Percentiles rank a stretch among this genome's conserved stretches.
phyloP scores from a whole-genome alignment of 2,113 vertebrate species.

The Tachysurus vachellii region DNA sequence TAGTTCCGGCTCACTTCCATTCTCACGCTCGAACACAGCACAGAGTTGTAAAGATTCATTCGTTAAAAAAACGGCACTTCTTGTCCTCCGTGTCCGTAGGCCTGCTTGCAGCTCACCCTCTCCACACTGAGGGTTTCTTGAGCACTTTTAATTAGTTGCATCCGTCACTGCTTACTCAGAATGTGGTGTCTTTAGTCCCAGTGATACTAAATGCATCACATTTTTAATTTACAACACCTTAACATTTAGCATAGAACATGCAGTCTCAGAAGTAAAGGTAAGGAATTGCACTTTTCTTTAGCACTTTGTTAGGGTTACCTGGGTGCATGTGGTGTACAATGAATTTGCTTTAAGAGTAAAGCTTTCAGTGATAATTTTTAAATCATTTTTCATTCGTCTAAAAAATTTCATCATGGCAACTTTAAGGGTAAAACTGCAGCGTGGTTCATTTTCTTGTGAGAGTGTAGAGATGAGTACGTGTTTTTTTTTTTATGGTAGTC shows the following conservation, averaged over 20 bases:
- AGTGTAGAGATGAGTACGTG: background rate
- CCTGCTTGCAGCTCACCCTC: slow-evolving; percentile 29
- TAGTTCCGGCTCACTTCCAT: slow-evolving; percentile 2
- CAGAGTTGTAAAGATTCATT: slow-evolving; percentile 26
- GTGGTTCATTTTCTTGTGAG: background rate
- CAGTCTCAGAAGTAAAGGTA: background rate
- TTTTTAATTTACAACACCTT: background rate
- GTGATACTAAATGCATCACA: background rate
- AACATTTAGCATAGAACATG: background rate
- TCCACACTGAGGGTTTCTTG: slow-evolving; percentile 29
- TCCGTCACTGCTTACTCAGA: slow-evolving; percentile 24
- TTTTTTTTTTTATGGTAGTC: background rate
- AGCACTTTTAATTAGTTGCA: slow-evolving; percentile 37
- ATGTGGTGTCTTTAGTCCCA: background rate
- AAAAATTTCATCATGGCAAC: background rate
- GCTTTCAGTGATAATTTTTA: background rate
- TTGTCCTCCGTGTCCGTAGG: background rate
- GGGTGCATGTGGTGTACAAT: background rate
- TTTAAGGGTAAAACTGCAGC: background rate
- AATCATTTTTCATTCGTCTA: background rate
- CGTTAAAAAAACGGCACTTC: slow-evolving; percentile 11
- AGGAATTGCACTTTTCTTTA: background rate
- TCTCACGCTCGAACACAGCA: background rate
- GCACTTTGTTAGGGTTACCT: background rate
- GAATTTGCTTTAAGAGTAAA: background rate